Evolutionary conservation across 2,797 vertebrate genomes (phyloP).

Genomic region (Sebastes itinus): DNA sequence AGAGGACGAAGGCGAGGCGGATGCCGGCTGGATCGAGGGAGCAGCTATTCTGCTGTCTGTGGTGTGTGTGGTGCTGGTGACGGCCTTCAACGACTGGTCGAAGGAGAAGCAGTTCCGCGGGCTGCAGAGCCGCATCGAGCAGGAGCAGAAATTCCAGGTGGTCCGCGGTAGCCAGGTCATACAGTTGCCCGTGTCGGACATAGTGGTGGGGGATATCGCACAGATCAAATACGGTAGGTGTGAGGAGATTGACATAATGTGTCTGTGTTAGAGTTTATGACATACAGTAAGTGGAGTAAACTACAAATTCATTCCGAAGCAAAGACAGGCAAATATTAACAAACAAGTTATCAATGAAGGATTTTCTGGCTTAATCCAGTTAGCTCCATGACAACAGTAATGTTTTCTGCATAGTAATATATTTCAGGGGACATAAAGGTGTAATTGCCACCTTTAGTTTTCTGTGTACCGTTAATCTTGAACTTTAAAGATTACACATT

Average conservation of each 20-base stretch:
- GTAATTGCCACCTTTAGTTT: neutral
- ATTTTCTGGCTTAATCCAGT: neutral
- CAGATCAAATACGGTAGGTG: conserved; percentile 95
- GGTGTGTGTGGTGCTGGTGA: conserved; percentile 96
- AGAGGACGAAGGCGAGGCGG: conserved; percentile 89
- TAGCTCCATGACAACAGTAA: neutral
- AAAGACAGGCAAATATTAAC: neutral
- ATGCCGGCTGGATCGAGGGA: conserved; percentile 98
- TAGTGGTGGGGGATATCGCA: conserved; percentile 95
- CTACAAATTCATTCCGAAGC: neutral
- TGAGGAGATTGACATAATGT: neutral
- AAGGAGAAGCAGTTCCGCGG: conserved; percentile 99
- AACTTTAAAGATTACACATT: neutral
- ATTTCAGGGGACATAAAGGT: neutral
- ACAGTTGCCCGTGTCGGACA: conserved; percentile 94
- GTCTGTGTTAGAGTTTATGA: neutral
- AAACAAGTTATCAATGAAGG: neutral
- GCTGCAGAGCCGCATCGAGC: conserved; percentile 96
- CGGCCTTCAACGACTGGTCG: conserved; percentile 99
- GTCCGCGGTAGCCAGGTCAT: conserved; percentile 92
- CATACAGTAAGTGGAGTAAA: neutral
- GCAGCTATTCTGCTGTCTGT: conserved; percentile 96
- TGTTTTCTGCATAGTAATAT: neutral
- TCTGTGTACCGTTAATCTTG: neutral
- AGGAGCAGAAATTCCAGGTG: conserved; percentile 98